Percentiles rank a stretch among this genome's conserved stretches.
These are phyloP conservation scores for Hyaena hyaena DNA, from an alignment of 2,113 vertebrate genomes.

Conservation along the genomic window DNA sequence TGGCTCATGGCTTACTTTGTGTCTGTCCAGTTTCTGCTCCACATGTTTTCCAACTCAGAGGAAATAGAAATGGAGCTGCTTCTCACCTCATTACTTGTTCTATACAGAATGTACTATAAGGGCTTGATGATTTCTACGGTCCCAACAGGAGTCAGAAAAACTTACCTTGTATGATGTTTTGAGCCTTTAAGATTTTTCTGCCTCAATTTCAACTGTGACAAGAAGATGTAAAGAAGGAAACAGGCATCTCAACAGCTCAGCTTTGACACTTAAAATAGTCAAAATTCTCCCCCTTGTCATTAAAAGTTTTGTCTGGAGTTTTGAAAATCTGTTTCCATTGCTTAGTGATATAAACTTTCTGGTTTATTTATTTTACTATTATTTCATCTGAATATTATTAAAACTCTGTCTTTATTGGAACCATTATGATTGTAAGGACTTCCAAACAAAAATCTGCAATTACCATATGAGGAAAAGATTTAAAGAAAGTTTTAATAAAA, in stretches of 20 bases:
- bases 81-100: conserved; percentile 24
- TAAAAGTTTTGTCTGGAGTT: neutral
- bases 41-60: conserved; percentile 8
- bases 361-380: conserved; percentile 12
- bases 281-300: neutral
- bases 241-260: neutral
- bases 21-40: neutral
- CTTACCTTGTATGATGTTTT: neutral
- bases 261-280: neutral
- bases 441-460: conserved; percentile 18
- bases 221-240: neutral
- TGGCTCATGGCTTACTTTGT: neutral
- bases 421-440: neutral
- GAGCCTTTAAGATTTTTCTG: neutral
- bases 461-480: neutral
- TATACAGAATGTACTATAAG: neutral
- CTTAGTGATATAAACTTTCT: neutral
- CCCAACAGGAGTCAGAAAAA: neutral
- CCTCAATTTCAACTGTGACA: neutral
- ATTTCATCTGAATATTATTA: neutral
- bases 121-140: neutral
- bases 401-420: neutral
- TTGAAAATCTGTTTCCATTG: neutral
- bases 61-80: neutral
- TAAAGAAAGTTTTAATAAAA: neutral